Evolutionary conservation across 2,113 vertebrate species (phyloP), one percentile per base, ranked within the genome.

Genomic region (Cinclus cinclus): DNA sequence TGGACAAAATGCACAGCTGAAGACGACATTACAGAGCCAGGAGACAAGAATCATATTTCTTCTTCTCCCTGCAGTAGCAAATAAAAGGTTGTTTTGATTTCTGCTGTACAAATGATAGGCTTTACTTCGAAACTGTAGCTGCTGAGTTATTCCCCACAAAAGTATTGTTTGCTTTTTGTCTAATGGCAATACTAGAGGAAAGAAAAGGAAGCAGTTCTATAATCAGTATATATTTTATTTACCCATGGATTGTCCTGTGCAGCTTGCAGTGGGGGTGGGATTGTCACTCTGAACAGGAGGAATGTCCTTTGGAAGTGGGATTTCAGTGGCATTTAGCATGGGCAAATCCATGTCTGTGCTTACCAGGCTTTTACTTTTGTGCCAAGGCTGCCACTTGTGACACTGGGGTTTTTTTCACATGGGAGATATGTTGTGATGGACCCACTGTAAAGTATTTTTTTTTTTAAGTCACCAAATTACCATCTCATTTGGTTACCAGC

Each of bases 11-110:
- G 31, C 70, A 44, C 75, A 42, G 80, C 91, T 86, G 88, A 95
- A 94, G 89, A 90, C 88, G 91, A 93, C 94, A 78, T 93, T 93
- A 95, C 53, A 86, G 95, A 97, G 78, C 21, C 55, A 88, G 92
- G 78, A 92, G 92, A 97, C 89, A 95, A 92, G 84, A 97, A 86
- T 96, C 91, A 50, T 97, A 97, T 97, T 98, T 98, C 97, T 97
- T 97, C 95, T 97, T 98, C 96, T 95, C 73, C 93, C 89, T 82
- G 33, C 87, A 92, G 95, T 97, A 94, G 97, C 96, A 97, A 97
- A 97, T 94, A 97, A 97, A 97, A 98, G 95, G 92, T 90, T 96
- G 93, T 94, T 96, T 98, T 97, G 96, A 96, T 98, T 97, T 97
- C 96, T 95, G 73, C 96, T 71, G 86, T 89, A 94, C 94, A 96